Conservation (phyloP, 2,888 invertebrate genomes). For the Cephus pulcher region DNA sequence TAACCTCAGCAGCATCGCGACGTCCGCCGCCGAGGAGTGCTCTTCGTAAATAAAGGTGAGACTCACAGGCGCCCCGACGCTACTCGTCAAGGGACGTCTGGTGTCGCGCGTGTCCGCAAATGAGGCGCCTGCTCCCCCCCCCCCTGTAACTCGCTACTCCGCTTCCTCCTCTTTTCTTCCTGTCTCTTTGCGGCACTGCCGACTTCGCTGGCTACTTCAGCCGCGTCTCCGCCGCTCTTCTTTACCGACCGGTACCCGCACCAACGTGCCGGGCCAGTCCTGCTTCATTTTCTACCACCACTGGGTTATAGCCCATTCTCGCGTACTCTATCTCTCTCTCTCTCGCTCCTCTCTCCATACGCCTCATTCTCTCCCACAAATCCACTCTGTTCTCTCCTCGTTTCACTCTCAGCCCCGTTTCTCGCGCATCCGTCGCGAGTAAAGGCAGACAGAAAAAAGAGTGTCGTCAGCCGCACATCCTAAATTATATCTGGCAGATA, state of each 20-base stretch:
- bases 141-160: not conserved
- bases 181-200: not conserved
- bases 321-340: too few relatives aligned
- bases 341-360: too few relatives aligned
- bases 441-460: conserved; percentile 24
- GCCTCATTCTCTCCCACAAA: too few relatives aligned
- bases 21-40: too few relatives aligned
- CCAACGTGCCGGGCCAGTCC: not conserved
- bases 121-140: conserved; percentile 14
- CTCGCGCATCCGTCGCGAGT: not conserved
- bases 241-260: not conserved
- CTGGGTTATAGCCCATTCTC: conserved; percentile 8
- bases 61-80: not conserved
- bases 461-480: conserved; percentile 37
- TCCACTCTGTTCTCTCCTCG: too few relatives aligned
- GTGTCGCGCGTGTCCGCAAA: conserved; percentile 14
- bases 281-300: not conserved
- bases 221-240: conserved; percentile 1
- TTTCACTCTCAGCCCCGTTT: too few relatives aligned
- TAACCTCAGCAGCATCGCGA: too few relatives aligned
- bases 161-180: not conserved
- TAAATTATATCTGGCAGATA: conserved; percentile 35
- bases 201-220: not conserved
- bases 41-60: not conserved
- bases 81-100: not conserved